Evolutionary conservation across 2,888 invertebrate genomes (phyloP).

Genomic region (Caenorhabditis parvicauda): DNA sequence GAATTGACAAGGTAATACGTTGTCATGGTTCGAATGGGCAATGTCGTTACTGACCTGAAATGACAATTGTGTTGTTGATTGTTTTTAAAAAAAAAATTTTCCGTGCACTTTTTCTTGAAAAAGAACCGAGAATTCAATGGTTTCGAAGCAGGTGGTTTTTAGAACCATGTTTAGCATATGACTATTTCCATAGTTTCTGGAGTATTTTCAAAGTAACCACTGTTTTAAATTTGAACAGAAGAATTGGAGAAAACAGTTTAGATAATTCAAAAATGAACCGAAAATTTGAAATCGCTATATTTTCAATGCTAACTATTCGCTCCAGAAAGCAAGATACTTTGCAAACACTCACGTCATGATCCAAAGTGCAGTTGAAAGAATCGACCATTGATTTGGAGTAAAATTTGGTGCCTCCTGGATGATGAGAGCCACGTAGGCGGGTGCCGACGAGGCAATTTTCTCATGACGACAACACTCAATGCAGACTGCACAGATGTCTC

Average conservation of each 20-base stretch:
- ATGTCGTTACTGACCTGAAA: conserved; percentile 73
- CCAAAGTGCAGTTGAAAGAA: conserved; percentile 8
- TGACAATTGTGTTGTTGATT: neutral
- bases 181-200: no score
- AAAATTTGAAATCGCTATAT: no score
- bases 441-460: conserved; percentile 22
- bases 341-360: conserved; percentile 11
- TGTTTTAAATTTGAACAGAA: neutral
- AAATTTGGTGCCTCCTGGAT: conserved; percentile 11
- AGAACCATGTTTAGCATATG: no score
- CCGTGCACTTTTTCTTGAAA: no score
- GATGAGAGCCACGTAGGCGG: conserved; percentile 23
- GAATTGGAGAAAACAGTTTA: neutral
- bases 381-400: conserved; percentile 14
- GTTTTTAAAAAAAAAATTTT: no score
- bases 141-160: no score
- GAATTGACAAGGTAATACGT: conserved; percentile 86
- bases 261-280: no score
- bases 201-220: no score
- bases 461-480: conserved; percentile 32
- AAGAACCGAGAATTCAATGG: no score
- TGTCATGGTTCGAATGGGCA: conserved; percentile 82
- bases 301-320: no score
- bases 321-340: no score
- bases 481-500: conserved; percentile 32